Base-by-base conservation (phyloP, 2,113 vertebrate species). In the Calcarius ornatus region DNA sequence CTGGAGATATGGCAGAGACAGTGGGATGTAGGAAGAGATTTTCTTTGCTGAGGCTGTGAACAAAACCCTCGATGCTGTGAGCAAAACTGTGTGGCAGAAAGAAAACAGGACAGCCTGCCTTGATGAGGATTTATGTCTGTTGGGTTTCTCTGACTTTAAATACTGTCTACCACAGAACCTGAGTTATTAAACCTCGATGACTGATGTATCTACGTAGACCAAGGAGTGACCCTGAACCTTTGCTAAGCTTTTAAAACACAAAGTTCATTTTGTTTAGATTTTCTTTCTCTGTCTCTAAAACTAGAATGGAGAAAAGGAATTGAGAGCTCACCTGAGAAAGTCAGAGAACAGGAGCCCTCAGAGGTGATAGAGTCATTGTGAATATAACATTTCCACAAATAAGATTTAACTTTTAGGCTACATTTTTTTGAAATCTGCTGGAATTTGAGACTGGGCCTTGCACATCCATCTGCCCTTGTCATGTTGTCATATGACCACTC, bases 201-300 rank as follows among this genome's bases (percentile, higher is more conserved):
- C 42, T 85, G 91, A 94, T 94, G 53, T 8, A 50, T 43, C 73
- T 20, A 1, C 13, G 20, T 40, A 72, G 86, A 60, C 42, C 57
- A n/a, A 47, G 76, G 65, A 84, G 65, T 68, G 81, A 92, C 81
- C 78, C 59, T 91, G 90, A 87, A 17, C 61, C 25, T 94, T 61
- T 61, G 54, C 71, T 77, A 50, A 88, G 82, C 50, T 89, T 53
- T 69, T 64, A 79, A 91, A 86, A 45, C 17, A 68, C n/a, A 14
- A 35, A 61, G 48, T 91, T 93, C 70, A 88, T 95, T 94, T 94
- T 91, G 80, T 96, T 95, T 69, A 90, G n/a, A 80, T 94, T 90
- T 92, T 80, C 38, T n/a, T 47, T 73, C 60, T 48, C 53, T 77
- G 66, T 76, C 53, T 92, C 50, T 80, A 43, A 69, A 92, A 50